Conservation (phyloP, 1,140 invertebrate species). For the Hetaerina americana region DNA sequence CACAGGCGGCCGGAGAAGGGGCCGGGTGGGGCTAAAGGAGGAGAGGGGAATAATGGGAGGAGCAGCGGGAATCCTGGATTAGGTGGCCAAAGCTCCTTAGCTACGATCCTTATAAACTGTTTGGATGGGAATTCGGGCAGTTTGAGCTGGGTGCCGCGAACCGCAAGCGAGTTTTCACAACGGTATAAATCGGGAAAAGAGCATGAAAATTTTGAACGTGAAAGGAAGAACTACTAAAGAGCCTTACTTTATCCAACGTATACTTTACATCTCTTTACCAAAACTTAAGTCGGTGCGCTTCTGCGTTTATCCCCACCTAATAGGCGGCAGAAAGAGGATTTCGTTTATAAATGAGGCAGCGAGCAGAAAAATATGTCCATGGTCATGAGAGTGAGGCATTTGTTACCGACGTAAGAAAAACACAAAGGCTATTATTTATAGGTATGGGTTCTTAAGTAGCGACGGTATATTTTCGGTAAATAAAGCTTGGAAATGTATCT, state of each 20-base stretch:
- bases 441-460: too few relatives aligned
- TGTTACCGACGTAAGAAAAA: too few relatives aligned
- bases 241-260: not conserved
- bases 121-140: not conserved
- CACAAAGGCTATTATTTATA: too few relatives aligned
- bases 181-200: not conserved
- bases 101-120: not conserved
- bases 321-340: not conserved
- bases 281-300: not conserved
- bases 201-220: not conserved
- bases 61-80: not conserved
- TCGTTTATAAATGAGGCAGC: not conserved
- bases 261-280: not conserved
- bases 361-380: too few relatives aligned
- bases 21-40: not conserved
- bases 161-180: not conserved
- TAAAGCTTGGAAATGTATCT: too few relatives aligned
- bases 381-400: too few relatives aligned
- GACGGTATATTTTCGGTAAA: too few relatives aligned
- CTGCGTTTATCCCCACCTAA: not conserved
- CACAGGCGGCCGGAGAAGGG: not conserved
- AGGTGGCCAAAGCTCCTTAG: not conserved
- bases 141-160: not conserved
- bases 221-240: not conserved
- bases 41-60: not conserved